Evolutionary conservation across 2,888 invertebrate species (phyloP).

Genomic region (Lithodes maja): DNA sequence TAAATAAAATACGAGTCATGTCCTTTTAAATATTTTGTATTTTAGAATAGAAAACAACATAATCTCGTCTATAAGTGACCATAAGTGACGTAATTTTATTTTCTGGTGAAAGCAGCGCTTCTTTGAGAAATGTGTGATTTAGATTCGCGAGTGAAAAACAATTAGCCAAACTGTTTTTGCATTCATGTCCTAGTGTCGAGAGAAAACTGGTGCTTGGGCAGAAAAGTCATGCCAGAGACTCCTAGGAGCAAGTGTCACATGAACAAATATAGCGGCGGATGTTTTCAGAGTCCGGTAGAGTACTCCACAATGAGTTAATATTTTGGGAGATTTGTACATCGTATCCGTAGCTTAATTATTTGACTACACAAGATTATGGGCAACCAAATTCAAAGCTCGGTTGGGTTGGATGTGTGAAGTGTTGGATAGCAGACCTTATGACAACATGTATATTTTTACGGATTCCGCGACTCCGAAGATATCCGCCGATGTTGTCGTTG

Average conservation of each 20-base stretch:
- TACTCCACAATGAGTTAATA: too few species aligned
- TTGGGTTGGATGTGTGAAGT: too few species aligned
- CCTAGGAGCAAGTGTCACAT: background rate
- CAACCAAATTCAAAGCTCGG: too few species aligned
- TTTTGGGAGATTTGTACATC: too few species aligned
- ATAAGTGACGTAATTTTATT: constrained; percentile 26
- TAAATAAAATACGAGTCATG: background rate
- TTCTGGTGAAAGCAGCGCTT: constrained; percentile 35
- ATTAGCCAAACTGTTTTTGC: constrained; percentile 34
- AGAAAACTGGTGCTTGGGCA: background rate
- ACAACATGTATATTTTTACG: too few species aligned
- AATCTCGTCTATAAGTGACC: constrained; percentile 61
- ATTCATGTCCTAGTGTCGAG: constrained; percentile 37
- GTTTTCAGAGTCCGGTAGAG: too few species aligned
- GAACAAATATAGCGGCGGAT: too few species aligned
- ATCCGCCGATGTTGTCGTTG: too few species aligned
- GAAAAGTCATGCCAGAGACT: background rate
- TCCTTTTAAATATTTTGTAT: constrained; percentile 59
- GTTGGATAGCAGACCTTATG: too few species aligned
- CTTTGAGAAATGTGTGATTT: constrained; percentile 28
- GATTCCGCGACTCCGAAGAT: too few species aligned
- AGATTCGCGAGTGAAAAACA: constrained; percentile 26
- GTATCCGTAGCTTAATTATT: too few species aligned
- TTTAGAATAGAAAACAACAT: constrained; percentile 49
- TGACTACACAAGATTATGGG: too few species aligned